A percentile compares a stretch with the other conserved stretches of the same genome.
Evolutionary conservation across 2,888 invertebrate genomes (phyloP).

Genomic region (Tachina lurida): DNA sequence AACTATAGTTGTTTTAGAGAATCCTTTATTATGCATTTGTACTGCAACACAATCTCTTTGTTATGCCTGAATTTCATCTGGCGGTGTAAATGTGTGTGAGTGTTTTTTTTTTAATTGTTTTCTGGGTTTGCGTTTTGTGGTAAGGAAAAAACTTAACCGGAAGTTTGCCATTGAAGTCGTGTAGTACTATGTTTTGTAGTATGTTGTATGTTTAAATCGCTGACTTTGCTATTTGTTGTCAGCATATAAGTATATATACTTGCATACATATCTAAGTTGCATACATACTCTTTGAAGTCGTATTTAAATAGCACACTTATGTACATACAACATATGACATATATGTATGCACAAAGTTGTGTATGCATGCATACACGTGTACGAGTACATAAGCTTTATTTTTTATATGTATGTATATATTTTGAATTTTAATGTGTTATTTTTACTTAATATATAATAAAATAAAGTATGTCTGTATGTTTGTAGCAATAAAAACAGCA

Average conservation of each 20-base stretch:
- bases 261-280: constrained; percentile 3
- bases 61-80: no score
- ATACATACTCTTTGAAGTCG: not conserved
- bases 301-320: not conserved
- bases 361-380: no score
- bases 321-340: no score
- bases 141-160: constrained; percentile 54
- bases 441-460: constrained; percentile 38
- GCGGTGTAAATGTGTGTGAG: not conserved
- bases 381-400: constrained; percentile 1
- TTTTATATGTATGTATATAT: constrained; percentile 13
- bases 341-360: not conserved
- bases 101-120: constrained; percentile 2
- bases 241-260: constrained; percentile 4
- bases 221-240: constrained; percentile 41
- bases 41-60: no score
- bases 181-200: constrained; percentile 52
- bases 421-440: constrained; percentile 62
- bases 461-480: constrained; percentile 5
- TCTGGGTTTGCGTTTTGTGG: constrained; percentile 12
- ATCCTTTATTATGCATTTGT: no score
- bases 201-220: constrained; percentile 30
- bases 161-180: constrained; percentile 71
- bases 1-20: no score
- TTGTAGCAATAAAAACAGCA: not conserved